Evolutionary conservation across 2,888 invertebrate species (phyloP), one percentile per base, ranked within the genome.

Genomic region (Hyposoter dolosus): DNA sequence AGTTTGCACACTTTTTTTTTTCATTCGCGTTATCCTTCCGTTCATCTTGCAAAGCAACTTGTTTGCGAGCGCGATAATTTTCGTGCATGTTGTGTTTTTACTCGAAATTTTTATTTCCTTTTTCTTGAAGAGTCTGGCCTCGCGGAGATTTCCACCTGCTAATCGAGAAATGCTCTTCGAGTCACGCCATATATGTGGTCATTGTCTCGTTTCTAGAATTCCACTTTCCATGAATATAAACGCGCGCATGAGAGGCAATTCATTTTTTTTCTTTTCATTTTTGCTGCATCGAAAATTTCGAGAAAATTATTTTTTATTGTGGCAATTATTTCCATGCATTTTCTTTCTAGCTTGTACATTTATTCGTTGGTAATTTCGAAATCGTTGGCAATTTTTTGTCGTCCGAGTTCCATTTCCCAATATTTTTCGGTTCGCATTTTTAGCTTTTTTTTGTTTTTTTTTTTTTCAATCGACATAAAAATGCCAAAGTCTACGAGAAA

Each of bases 201-300:
- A 74, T 56, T 56, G 72, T 56, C 23, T 56, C 72, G 50, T 74
- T 56, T 74, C 72, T 74, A 35, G 40, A 74, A 74, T 40, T 56
- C 23, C 40, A 28, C 40, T n/a, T 56, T 19, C 15, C 35, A 35
- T n/a, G 15, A 17, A 40, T 40, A 19, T 32, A 32, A 69, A 69
- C 69, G 47, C 69, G 47, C 47, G 69, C 28, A 69, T 15, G 69
- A 47, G 32, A 32, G 28, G 50, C 50, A 19, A 35, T 32, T 47
- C 17, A n/a, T 47, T 28, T 32, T 9, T 50, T 28, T 69, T 69
- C 45, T 69, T 32, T 32, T 32, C 32, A 45, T 45, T 69, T 47
- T 28, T 15, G 23, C 6, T 19, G 15, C 23, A 5, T 17, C 19
- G 28, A 4, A 56, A 56, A 12, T 56, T 56, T 56, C 56, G 56